These are phyloP conservation scores for Tenthredo livida DNA, from an alignment of 2,888 invertebrate genomes.

Conservation along the genomic window DNA sequence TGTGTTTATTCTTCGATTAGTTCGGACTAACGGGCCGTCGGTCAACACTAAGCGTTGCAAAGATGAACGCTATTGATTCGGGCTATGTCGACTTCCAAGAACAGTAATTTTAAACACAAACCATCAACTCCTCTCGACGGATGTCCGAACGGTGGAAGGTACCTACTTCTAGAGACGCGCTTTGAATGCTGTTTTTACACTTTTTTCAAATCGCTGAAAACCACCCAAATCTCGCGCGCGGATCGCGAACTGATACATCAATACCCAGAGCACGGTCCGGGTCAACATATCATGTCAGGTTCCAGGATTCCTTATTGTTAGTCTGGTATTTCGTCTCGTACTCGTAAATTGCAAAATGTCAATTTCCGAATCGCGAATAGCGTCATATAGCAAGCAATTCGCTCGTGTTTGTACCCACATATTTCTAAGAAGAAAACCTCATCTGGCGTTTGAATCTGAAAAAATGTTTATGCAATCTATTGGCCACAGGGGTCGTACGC, in stretches of 20 bases:
- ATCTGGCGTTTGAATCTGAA: neutral
- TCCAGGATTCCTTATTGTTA: neutral
- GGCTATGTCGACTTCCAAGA: conserved; percentile 22
- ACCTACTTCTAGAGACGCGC: neutral
- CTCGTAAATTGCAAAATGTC: neutral
- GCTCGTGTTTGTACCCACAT: neutral
- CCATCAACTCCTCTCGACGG: conserved; percentile 46
- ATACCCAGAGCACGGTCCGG: neutral
- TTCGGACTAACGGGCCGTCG: conserved; percentile 45
- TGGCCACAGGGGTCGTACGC: neutral
- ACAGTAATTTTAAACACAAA: conserved; percentile 49
- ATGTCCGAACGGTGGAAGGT: neutral
- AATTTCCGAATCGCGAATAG: neutral
- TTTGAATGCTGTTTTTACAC: neutral
- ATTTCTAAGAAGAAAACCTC: neutral
- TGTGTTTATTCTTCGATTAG: conserved; percentile 51
- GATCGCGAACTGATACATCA: neutral
- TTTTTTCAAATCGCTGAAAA: neutral
- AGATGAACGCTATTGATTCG: conserved; percentile 50
- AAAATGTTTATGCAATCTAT: conserved; percentile 1
- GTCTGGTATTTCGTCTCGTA: neutral
- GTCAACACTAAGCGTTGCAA: conserved; percentile 51
- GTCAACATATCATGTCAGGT: neutral
- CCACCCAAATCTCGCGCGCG: neutral
- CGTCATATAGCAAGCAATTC: neutral